These are phyloP conservation scores for Sussaba pulchella DNA, from an alignment of 2,888 invertebrate genomes.

Conservation along the genomic window DNA sequence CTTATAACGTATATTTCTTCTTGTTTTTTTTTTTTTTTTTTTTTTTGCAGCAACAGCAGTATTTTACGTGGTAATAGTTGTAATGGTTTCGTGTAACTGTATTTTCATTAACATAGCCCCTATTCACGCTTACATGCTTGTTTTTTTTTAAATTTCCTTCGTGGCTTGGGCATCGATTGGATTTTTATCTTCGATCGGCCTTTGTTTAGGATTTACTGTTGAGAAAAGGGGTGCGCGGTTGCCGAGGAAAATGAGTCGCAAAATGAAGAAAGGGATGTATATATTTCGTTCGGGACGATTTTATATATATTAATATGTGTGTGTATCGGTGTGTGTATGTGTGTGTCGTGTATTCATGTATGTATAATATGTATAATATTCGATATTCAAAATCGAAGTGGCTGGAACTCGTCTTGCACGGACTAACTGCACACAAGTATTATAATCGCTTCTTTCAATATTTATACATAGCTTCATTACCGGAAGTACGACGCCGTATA, in stretches of 20 bases:
- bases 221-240: slow-evolving; percentile 51
- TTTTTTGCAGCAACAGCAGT: slow-evolving; percentile 35
- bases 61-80: slow-evolving; percentile 67
- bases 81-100: slow-evolving; percentile 66
- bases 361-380: slow-evolving; percentile 49
- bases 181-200: slow-evolving; percentile 33
- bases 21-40: slow-evolving; percentile 34
- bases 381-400: slow-evolving; percentile 53
- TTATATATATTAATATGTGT: neutral
- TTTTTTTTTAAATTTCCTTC: slow-evolving; percentile 36
- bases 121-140: slow-evolving; percentile 37
- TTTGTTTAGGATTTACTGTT: slow-evolving; percentile 20
- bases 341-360: slow-evolving; percentile 26
- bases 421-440: slow-evolving; percentile 58
- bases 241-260: slow-evolving; percentile 59
- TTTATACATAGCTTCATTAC: slow-evolving; percentile 57
- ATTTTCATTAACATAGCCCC: slow-evolving; percentile 53
- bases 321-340: slow-evolving; percentile 17
- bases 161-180: slow-evolving; percentile 19
- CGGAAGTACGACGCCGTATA: slow-evolving; percentile 58
- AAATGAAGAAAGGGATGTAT: slow-evolving; percentile 55
- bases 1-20: slow-evolving; percentile 48
- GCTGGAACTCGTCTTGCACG: slow-evolving; percentile 56
- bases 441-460: slow-evolving; percentile 35
- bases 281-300: slow-evolving; percentile 34